Evolutionary conservation across 1,140 invertebrate genomes (phyloP), one percentile per base, ranked within the genome.

Genomic region (Drosophila takahashii): DNA sequence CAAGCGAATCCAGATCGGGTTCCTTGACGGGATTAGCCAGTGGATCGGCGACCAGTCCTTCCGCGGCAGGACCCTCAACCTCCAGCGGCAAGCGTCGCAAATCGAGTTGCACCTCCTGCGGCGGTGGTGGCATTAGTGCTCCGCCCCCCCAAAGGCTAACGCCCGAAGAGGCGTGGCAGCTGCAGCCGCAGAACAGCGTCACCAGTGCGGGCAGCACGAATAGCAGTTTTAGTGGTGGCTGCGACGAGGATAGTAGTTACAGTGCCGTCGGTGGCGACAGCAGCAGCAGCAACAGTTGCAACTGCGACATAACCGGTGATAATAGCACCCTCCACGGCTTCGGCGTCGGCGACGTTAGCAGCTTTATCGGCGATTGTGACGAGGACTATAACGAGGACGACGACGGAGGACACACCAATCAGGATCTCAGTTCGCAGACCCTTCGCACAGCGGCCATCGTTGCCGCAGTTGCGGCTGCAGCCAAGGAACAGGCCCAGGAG

Each of bases 271-370:
- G 84, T 4, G 79, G 81, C 47, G 86, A 91, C 52, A 90, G 90
- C 52, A 91, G 90, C 53, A 91, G 90, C 77, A 91, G 90, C 57
- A 91, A 90, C 34, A 91, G 90, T 52, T 90, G 90, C 62, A 91
- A 91, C 56, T 91, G 90, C 51, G 90, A 91, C 47, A 90, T 91
- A n/a, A 91, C 90, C 13, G 86, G 86, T 3, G 90, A 91, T 41
- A 91, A 87, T 39, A 91, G 90, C 42, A 91, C 90, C 4, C 47
- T 91, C 48, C 79, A 86, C 56, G 90, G 90, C 16, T 86, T 91
- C 26, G 90, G 90, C 5, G 90, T 91, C 15, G 90, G 90, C 3
- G 85, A 90, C 56, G 56, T 90, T 11, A 90, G 85, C 62, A 91
- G 85, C 22, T 91, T 91, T 18, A 83, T 90, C 10, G 90, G 69